Percentiles rank a stretch among this genome's conserved stretches.
phyloP scores from a whole-genome alignment of 2,888 invertebrate species.

The Apantesis nais region DNA sequence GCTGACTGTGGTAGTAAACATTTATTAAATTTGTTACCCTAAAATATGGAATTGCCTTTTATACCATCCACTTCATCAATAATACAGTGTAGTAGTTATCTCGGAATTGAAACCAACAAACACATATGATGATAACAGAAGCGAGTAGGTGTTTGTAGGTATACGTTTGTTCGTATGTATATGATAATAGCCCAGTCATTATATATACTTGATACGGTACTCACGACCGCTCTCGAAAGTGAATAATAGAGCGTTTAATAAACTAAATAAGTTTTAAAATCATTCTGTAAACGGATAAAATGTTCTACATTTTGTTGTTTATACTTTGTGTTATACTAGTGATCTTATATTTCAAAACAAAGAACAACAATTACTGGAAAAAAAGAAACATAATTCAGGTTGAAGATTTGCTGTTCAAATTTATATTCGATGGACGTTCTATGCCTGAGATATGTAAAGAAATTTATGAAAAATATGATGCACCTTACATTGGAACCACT shows the following conservation, averaged over 20 bases:
- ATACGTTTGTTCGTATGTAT: no score
- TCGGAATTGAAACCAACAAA: neutral
- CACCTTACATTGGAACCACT: slow-evolving; percentile 57
- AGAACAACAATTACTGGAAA: slow-evolving; percentile 62
- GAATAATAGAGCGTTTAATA: neutral
- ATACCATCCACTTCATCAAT: no score
- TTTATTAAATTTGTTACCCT: no score
- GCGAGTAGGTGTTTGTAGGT: neutral
- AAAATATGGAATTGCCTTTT: no score
- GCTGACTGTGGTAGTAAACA: no score
- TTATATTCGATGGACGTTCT: slow-evolving; percentile 57
- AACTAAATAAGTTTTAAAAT: neutral
- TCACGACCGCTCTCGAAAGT: neutral
- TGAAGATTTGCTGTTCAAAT: slow-evolving; percentile 52
- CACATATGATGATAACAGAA: neutral
- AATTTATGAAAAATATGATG: slow-evolving; percentile 58
- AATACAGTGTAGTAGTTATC: no score
- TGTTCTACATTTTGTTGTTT: slow-evolving; percentile 34
- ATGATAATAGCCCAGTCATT: neutral
- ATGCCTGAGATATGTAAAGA: slow-evolving; percentile 61
- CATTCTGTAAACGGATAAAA: slow-evolving; percentile 11
- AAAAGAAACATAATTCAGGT: slow-evolving; percentile 59
- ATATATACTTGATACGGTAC: neutral
- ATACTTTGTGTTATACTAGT: slow-evolving; percentile 45
- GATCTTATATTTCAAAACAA: slow-evolving; percentile 33